Evolutionary conservation across 2,797 vertebrate species (phyloP).

Genomic region (Menidia menidia): DNA sequence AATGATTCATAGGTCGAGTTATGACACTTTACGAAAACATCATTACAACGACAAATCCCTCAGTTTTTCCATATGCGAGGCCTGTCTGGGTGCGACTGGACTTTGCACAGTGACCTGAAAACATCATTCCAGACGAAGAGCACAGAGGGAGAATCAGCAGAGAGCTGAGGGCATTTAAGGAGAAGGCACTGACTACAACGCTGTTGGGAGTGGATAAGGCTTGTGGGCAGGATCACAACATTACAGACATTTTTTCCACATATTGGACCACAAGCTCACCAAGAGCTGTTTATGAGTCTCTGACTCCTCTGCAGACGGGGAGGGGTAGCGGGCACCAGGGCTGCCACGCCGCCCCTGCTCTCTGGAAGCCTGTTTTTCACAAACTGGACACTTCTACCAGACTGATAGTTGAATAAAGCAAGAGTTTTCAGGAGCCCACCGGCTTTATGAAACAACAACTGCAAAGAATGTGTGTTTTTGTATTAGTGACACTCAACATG

Average conservation of each 20-base stretch:
- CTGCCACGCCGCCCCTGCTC: conserved; percentile 27
- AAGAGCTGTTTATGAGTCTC: conserved; percentile 48
- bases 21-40: background rate
- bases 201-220: conserved; percentile 16
- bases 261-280: conserved; percentile 23
- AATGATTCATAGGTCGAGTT: conserved; percentile 19
- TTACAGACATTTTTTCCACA: conserved; percentile 64
- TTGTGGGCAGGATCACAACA: conserved; percentile 61
- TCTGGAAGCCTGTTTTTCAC: background rate
- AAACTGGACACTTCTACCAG: background rate
- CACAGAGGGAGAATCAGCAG: background rate
- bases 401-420: conserved; percentile 1
- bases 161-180: conserved; percentile 28
- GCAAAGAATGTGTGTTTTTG: background rate
- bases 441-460: background rate
- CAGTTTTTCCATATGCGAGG: background rate
- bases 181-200: conserved; percentile 16
- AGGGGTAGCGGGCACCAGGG: conserved; percentile 20
- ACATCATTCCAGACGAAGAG: background rate
- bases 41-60: background rate
- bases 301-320: conserved; percentile 22
- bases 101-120: conserved; percentile 13
- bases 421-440: background rate
- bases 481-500: background rate
- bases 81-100: conserved; percentile 5